Evolutionary conservation across 1,140 invertebrate genomes (phyloP), one percentile per base, ranked within the genome.

Genomic region (Magallana gigas): DNA sequence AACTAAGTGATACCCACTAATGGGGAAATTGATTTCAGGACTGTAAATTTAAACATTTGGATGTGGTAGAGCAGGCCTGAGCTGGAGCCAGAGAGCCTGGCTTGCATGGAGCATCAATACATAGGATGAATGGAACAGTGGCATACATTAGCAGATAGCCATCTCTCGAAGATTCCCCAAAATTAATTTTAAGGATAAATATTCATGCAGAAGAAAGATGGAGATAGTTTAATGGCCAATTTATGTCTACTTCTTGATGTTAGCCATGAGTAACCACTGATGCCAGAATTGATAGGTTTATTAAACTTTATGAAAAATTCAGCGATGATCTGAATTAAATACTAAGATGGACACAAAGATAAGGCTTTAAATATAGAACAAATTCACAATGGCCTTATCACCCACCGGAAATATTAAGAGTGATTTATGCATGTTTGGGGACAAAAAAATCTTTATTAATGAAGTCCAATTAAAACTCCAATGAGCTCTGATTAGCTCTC

Each of bases 171-270:
- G 68, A 76, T 76, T 76, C 23, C 68, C 36, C 36, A 6, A 76
- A 76, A 76, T 29, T 76, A 76, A 76, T 29, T 76, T 76, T 76
- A 76, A 76, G 68, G 68, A 76, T 76, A 76, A 76, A 76, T 76
- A 76, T 76, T 76, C 68, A 76, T 76, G 36, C 23, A 76, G 14
- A 76, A 76, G 23, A 29, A 48, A 76, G 68, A 76, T 76, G 36
- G 23, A 29, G 68, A 76, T 76, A 29, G 68, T 76, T 76, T 76
- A 76, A 76, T 76, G 68, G 68, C 68, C 68, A 76, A 36, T 76
- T 76, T 29, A 76, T 76, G 68, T 76, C 68, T 76, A 18, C 68
- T 23, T 76, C 23, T 29, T 76, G 68, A 76, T 76, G 68, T 71
- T 76, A 23, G 68, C 68, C 23, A 23, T 76, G 68, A 76, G 23